A percentile compares a stretch with the other conserved stretches of the same genome.
phyloP scores from a whole-genome alignment of 92 coral and sea anemone genomes.

The Siderastrea radians region DNA sequence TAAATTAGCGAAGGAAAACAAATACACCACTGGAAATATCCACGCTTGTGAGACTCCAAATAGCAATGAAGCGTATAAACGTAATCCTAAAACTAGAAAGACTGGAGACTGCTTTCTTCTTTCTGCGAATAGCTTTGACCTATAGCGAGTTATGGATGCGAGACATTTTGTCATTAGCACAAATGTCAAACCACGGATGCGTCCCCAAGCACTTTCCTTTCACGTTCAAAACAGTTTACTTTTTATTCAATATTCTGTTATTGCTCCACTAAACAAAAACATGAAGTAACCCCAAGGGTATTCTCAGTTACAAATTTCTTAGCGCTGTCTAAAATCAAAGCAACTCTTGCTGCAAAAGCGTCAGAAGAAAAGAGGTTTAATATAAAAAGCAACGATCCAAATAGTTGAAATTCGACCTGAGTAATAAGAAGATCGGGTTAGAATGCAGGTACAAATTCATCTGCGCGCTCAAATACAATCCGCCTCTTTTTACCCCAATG shows the following conservation, averaged over 20 bases:
- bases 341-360: neutral
- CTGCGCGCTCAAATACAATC: slow-evolving; percentile 8
- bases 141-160: slow-evolving; percentile 4
- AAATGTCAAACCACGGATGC: slow-evolving; percentile 35
- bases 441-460: slow-evolving; percentile 5
- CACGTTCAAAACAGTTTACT: slow-evolving; percentile 41
- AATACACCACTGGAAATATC: slow-evolving; percentile 10
- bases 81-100: neutral
- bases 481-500: slow-evolving; percentile 1
- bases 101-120: neutral
- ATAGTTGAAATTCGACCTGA: slow-evolving; percentile 26
- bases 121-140: slow-evolving; percentile 18
- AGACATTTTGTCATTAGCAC: slow-evolving; percentile 1
- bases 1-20: slow-evolving; percentile 14
- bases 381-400: slow-evolving; percentile 4
- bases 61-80: slow-evolving; percentile 11
- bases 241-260: slow-evolving; percentile 29
- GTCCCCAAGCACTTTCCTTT: slow-evolving; percentile 22
- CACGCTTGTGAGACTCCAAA: neutral
- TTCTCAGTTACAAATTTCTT: slow-evolving; percentile 40
- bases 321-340: neutral
- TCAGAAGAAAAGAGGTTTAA: neutral
- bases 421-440: slow-evolving; percentile 12
- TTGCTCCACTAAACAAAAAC: slow-evolving; percentile 26
- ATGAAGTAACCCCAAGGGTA: slow-evolving; percentile 30